Conservation (phyloP, 2,113 vertebrate species). For the Heliornis fulica region DNA sequence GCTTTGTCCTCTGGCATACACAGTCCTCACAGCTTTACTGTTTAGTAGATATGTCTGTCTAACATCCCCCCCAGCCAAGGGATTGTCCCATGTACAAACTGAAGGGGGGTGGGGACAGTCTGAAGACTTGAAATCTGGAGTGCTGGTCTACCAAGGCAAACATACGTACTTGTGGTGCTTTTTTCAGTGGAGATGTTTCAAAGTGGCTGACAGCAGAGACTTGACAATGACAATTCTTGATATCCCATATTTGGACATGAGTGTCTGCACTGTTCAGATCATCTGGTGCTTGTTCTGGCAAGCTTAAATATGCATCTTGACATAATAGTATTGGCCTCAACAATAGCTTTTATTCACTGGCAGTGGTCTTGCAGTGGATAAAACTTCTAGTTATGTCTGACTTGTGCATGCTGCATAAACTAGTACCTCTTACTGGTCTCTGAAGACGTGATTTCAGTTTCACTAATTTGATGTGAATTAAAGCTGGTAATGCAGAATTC, state of each 20-base stretch:
- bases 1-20: not conserved
- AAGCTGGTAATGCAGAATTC: not conserved
- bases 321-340: not conserved
- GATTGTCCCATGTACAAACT: not conserved
- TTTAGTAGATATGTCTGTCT: too few relatives aligned
- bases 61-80: too few relatives aligned
- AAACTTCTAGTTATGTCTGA: not conserved
- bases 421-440: not conserved
- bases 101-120: not conserved
- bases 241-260: not conserved
- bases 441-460: not conserved
- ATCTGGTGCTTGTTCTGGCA: not conserved
- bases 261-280: not conserved
- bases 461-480: not conserved
- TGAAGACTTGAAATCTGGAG: not conserved
- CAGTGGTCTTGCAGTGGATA: not conserved
- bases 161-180: not conserved
- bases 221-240: not conserved
- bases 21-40: not conserved
- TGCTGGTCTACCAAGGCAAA: not conserved
- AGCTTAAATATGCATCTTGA: not conserved
- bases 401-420: not conserved
- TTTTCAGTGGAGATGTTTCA: not conserved
- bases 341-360: not conserved
- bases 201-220: not conserved